Evolutionary conservation across 2,113 vertebrate species (phyloP).

Genomic region (Paramormyrops kingsleyae): DNA sequence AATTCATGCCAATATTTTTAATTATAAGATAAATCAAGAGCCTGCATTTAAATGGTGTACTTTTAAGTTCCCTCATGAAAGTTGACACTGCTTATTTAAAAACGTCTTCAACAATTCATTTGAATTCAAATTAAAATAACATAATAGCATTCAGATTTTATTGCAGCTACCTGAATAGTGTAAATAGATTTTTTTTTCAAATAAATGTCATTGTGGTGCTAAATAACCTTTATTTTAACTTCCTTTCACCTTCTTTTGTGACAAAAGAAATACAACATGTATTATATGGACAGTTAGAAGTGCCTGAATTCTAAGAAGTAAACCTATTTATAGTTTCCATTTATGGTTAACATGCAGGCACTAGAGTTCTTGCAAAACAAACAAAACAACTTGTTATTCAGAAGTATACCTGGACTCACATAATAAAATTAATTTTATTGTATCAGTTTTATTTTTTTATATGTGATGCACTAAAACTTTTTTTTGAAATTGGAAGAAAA

Average conservation of each 20-base stretch:
- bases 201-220: background rate
- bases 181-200: background rate
- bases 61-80: background rate
- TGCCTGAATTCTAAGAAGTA: background rate
- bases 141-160: background rate
- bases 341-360: background rate
- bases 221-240: background rate
- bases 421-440: background rate
- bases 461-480: background rate
- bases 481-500: background rate
- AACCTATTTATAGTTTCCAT: background rate
- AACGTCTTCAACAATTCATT: background rate
- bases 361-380: background rate
- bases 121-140: background rate
- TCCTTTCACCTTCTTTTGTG: background rate
- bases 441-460: background rate
- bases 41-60: background rate
- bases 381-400: background rate
- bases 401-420: background rate
- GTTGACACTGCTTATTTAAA: background rate
- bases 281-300: background rate
- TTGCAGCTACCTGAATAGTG: too few species aligned
- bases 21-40: slow-evolving; percentile 3
- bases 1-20: background rate
- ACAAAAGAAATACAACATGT: background rate